phyloP scores from a whole-genome alignment of 2,888 invertebrate species.

The Ditula angustiorana region DNA sequence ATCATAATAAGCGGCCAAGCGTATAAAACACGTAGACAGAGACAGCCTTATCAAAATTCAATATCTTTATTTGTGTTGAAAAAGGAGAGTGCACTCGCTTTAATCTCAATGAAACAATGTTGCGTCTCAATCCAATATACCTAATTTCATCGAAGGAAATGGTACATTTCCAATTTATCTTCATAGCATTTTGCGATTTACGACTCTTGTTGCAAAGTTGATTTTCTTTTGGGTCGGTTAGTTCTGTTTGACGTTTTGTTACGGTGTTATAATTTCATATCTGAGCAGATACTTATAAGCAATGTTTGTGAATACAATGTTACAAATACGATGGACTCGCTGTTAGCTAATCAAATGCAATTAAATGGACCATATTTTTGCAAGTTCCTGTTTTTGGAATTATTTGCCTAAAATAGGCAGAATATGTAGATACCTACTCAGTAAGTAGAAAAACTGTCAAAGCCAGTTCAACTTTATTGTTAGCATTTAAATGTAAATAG shows the following conservation, averaged over 20 bases:
- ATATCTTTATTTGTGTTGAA: slow-evolving; percentile 81
- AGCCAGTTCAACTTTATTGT: too few relatives aligned
- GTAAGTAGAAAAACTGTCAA: too few relatives aligned
- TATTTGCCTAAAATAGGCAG: neutral
- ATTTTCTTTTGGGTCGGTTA: neutral
- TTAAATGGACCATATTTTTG: neutral
- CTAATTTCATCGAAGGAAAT: slow-evolving; percentile 45
- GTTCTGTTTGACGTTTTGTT: neutral
- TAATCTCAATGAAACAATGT: slow-evolving; percentile 81
- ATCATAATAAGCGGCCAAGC: slow-evolving; percentile 5
- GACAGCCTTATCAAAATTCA: slow-evolving; percentile 77
- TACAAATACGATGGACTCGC: neutral
- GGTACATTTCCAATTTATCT: slow-evolving; percentile 13
- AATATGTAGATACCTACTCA: too few relatives aligned
- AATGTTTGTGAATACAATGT: slow-evolving; percentile 5
- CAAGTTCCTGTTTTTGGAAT: neutral
- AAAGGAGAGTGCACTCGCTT: slow-evolving; percentile 74
- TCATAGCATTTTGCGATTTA: slow-evolving; percentile 14
- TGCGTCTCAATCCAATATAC: slow-evolving; percentile 69
- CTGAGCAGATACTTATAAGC: slow-evolving; percentile 21
- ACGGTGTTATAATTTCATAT: neutral
- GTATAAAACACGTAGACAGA: slow-evolving; percentile 59
- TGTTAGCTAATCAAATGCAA: slow-evolving; percentile 6
- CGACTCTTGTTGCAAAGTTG: neutral
- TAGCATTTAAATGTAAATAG: too few relatives aligned